A percentile compares a stretch with the other conserved stretches of the same genome.
phyloP scores from a whole-genome alignment of 2,888 invertebrate genomes.

The Limenitis camilla region DNA sequence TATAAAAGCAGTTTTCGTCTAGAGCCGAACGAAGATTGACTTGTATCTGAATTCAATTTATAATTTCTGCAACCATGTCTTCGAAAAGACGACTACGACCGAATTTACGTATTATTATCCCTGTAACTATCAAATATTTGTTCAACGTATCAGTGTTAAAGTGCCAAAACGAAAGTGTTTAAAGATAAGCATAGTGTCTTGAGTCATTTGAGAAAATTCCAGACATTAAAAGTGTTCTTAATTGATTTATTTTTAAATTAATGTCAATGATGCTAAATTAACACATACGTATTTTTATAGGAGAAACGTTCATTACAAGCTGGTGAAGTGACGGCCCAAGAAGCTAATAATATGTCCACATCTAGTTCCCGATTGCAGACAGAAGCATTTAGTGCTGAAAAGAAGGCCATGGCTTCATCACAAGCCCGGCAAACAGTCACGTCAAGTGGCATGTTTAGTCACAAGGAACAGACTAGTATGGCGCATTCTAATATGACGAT shows the following conservation, averaged over 20 bases:
- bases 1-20: slow-evolving; percentile 59
- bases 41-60: slow-evolving; percentile 26
- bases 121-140: slow-evolving; percentile 65
- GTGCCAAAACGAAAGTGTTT: slow-evolving; percentile 37
- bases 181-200: slow-evolving; percentile 45
- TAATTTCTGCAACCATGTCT: slow-evolving; percentile 50
- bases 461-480: slow-evolving; percentile 79
- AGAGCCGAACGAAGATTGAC: slow-evolving; percentile 44
- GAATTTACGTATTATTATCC: slow-evolving; percentile 63
- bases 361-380: slow-evolving; percentile 89
- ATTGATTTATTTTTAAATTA: slow-evolving; percentile 9
- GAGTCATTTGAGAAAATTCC: slow-evolving; percentile 29
- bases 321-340: slow-evolving; percentile 88
- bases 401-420: slow-evolving; percentile 81
- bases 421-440: slow-evolving; percentile 88
- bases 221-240: slow-evolving; percentile 15
- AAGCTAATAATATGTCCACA: slow-evolving; percentile 88
- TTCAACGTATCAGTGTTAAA: slow-evolving; percentile 49
- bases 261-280: slow-evolving; percentile 11
- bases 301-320: slow-evolving; percentile 88
- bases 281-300: slow-evolving; percentile 61
- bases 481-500: slow-evolving; percentile 89
- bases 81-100: slow-evolving; percentile 61
- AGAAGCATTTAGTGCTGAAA: slow-evolving; percentile 89
- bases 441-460: slow-evolving; percentile 85